phyloP scores from a whole-genome alignment of 2,797 vertebrate species.

The Iguana delicatissima region DNA sequence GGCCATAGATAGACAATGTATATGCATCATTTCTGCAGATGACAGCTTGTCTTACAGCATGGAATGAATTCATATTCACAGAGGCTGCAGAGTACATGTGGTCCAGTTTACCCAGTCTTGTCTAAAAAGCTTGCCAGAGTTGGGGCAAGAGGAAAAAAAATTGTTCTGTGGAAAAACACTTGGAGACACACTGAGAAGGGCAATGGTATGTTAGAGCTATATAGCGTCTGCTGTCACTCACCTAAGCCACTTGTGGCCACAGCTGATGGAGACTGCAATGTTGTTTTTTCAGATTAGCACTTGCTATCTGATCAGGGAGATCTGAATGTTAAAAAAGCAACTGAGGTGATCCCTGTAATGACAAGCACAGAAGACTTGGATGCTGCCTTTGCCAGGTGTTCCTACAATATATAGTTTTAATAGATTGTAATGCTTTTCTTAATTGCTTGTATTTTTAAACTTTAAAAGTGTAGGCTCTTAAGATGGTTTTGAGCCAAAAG shows the following conservation, averaged over 20 bases:
- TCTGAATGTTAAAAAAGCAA: not conserved
- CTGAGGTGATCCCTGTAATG: not conserved
- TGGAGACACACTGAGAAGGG: not conserved
- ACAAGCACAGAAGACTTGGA: not conserved
- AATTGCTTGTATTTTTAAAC: not conserved
- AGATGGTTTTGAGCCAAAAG: not conserved
- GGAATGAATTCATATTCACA: not conserved
- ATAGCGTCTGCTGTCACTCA: not conserved
- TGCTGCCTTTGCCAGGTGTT: not conserved
- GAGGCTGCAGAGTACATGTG: not conserved
- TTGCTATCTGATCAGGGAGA: not conserved
- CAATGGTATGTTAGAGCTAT: too few relatives aligned
- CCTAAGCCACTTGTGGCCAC: not conserved
- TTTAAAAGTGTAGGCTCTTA: not conserved
- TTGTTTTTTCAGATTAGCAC: slow-evolving; percentile 1
- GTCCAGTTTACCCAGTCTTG: not conserved
- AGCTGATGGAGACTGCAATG: not conserved
- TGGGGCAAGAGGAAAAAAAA: not conserved
- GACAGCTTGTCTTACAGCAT: not conserved
- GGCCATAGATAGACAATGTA: not conserved
- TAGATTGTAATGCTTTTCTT: not conserved
- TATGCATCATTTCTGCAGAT: not conserved
- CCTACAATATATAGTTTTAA: not conserved
- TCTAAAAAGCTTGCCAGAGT: not conserved
- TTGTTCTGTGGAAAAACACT: not conserved